Conservation (phyloP, 2,888 invertebrate genomes). For the Oegoconia quadripuncta region DNA sequence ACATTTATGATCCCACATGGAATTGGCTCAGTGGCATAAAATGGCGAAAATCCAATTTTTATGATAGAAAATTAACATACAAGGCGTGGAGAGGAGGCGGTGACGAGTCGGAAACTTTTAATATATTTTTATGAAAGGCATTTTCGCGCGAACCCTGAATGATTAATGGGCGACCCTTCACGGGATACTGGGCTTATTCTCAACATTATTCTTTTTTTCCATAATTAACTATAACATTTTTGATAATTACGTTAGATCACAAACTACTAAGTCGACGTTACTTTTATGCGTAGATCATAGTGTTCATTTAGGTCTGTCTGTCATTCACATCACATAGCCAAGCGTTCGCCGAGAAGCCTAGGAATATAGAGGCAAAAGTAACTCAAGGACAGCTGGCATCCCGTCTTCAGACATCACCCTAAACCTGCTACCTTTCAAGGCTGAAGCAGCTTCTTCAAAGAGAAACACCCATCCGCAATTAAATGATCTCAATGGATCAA, state of each 20-base stretch:
- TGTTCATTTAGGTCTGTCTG: too few relatives aligned
- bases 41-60: constrained; percentile 50
- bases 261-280: constrained; percentile 22
- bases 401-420: too few relatives aligned
- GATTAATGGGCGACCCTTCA: constrained; percentile 69
- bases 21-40: constrained; percentile 47
- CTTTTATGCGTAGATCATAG: too few relatives aligned
- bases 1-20: constrained; percentile 32
- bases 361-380: too few relatives aligned
- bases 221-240: constrained; percentile 47
- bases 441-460: too few relatives aligned
- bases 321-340: too few relatives aligned
- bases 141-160: constrained; percentile 61
- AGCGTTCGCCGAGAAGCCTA: too few relatives aligned
- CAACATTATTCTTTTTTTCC: constrained; percentile 43
- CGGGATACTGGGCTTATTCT: constrained; percentile 52
- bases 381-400: too few relatives aligned
- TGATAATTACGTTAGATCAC: constrained; percentile 27
- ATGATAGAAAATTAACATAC: constrained; percentile 66
- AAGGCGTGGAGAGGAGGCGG: constrained; percentile 53
- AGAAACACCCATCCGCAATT: too few relatives aligned
- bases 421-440: too few relatives aligned
- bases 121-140: constrained; percentile 67
- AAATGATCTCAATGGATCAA: too few relatives aligned
- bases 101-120: constrained; percentile 63